Conservation (phyloP, 1,140 invertebrate genomes). For the Bacillus rossius region DNA sequence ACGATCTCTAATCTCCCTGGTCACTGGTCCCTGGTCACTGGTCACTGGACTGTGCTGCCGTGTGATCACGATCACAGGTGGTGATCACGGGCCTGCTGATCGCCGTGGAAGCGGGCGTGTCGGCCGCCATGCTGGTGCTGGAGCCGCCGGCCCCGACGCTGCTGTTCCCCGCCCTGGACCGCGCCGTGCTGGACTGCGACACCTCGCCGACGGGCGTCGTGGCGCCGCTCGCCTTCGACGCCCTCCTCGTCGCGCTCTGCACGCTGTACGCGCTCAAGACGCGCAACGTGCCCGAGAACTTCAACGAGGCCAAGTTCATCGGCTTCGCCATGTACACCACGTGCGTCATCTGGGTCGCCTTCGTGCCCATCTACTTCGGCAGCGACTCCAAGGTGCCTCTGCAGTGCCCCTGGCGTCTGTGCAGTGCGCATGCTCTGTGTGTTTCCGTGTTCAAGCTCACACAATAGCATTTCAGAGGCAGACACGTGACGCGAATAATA, state of each 20-base stretch:
- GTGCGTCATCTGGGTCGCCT: conserved; percentile 85
- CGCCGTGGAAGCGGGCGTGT: conserved; percentile 62
- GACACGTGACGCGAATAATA: too few relatives aligned
- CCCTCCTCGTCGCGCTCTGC: conserved; percentile 71
- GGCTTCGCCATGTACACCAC: conserved; percentile 87
- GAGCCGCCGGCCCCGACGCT: conserved; percentile 59
- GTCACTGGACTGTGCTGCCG: too few relatives aligned
- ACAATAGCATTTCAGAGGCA: too few relatives aligned
- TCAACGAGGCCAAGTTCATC: conserved; percentile 81
- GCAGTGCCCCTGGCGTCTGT: too few relatives aligned
- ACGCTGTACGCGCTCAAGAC: conserved; percentile 84
- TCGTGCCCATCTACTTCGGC: conserved; percentile 79
- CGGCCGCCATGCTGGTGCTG: conserved; percentile 59
- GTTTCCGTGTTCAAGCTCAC: too few relatives aligned
- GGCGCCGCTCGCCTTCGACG: conserved; percentile 71
- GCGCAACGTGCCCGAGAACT: conserved; percentile 81
- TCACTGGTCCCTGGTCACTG: too few relatives aligned
- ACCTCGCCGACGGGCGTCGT: conserved; percentile 62
- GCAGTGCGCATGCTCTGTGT: too few relatives aligned
- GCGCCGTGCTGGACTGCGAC: conserved; percentile 62
- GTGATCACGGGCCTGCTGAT: conserved; percentile 60
- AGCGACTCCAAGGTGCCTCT: conserved; percentile 64
- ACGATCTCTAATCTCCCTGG: too few relatives aligned
- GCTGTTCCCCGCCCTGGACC: conserved; percentile 49
- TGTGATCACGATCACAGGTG: too few relatives aligned